Base-by-base conservation (phyloP, 2,888 invertebrate genomes). In the Heliconius sara region DNA sequence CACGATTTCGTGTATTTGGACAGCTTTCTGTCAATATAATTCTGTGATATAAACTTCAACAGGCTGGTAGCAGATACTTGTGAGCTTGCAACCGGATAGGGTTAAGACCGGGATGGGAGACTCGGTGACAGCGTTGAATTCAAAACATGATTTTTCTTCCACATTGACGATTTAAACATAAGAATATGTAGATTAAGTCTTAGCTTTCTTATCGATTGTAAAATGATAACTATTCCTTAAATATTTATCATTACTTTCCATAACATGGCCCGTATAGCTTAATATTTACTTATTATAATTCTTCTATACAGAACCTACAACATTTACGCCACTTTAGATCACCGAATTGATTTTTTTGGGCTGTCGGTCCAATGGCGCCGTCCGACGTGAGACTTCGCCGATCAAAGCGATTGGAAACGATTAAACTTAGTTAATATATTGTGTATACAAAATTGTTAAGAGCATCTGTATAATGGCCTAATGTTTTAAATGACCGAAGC, bases 381-480 rank as follows among this genome's bases (percentile, higher is more conserved):
- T 81, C 81, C 82, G 81, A 77, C 83, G 82, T 84, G 86, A 83
- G 86, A 84, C 84, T 85, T 82, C 87, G 86, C 86, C 87, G 90
- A 92, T 93, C 92, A 90, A 91, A 92, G 89, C 90, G 91, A 92
- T 91, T 88, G 88, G 86, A 88, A 88, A 88, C 90, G 91, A 92
- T 91, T 90, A 89, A 88, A 84, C 81, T 88, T 86, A 85, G 85
- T 87, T 86, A 88, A 88, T 90, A 86, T 78, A 83, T 74, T 52
- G 60, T 77, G 76, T 77, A 78, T 75, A 78, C 67, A 60, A 67
- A 67, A 78, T 75, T 57, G 76, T 71, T 43, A 78, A 47, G n/a
- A 75, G 52, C 65, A 66, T 80, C 75, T 66, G 63, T 74, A 57
- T 73, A 78, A 52, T 66, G 65, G 70, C n/a, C 39, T 71, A 66